These are phyloP conservation scores for Actias luna DNA, from an alignment of 2,888 invertebrate genomes.

Conservation along the genomic window DNA sequence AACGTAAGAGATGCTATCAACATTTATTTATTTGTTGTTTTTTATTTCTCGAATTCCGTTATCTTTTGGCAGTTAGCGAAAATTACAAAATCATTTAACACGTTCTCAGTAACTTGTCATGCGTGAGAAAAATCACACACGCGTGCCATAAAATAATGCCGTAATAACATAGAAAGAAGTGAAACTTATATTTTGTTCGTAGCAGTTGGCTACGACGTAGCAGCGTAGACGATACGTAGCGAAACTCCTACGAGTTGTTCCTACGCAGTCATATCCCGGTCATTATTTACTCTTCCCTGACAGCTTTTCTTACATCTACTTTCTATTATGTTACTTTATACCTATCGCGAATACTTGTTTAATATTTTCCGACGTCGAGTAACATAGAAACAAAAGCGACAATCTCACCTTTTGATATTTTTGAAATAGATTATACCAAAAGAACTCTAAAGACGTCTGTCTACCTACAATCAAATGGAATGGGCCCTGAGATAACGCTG, in stretches of 20 bases:
- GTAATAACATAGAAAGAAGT: not conserved
- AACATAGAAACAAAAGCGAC: no score
- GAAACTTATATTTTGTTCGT: not conserved
- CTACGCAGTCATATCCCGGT: not conserved
- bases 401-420: no score
- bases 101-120: no score
- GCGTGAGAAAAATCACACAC: no score
- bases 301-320: not conserved
- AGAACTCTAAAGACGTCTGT: not conserved
- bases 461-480: not conserved
- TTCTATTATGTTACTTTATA: not conserved
- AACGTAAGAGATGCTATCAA: no score
- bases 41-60: no score
- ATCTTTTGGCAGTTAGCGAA: no score
- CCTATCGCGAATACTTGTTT: not conserved
- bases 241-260: not conserved
- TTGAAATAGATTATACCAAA: no score
- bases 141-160: no score
- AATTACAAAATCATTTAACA: no score
- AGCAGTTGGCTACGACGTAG: slow-evolving; percentile 3
- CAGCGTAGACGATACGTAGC: not conserved
- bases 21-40: no score
- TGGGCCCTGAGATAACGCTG: not conserved
- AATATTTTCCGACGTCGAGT: no score
- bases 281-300: not conserved